These are phyloP conservation scores for Ceramica pisi DNA, from an alignment of 2,888 invertebrate species.

Conservation along the genomic window DNA sequence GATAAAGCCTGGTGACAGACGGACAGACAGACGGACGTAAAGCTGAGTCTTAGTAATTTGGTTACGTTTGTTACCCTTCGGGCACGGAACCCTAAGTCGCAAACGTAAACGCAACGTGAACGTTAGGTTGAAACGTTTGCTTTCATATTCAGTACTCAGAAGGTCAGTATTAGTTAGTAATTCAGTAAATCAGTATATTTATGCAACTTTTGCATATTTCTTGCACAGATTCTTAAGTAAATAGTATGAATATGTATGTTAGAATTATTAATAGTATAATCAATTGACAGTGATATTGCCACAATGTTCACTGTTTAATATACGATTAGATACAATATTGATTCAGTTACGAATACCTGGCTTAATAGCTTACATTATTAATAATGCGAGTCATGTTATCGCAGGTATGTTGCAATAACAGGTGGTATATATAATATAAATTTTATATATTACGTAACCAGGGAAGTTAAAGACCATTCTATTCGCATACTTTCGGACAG, in stretches of 20 bases:
- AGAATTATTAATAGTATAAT: background rate
- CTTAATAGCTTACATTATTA: constrained; percentile 14
- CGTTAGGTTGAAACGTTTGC: too few relatives aligned
- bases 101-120: too few relatives aligned
- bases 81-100: too few relatives aligned
- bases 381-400: background rate
- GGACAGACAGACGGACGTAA: too few relatives aligned
- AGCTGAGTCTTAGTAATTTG: too few relatives aligned
- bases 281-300: background rate
- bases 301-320: background rate
- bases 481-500: too few relatives aligned
- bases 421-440: background rate
- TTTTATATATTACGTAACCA: too few relatives aligned
- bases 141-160: too few relatives aligned
- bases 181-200: background rate
- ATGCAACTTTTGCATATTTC: background rate
- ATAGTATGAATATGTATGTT: background rate
- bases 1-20: too few relatives aligned
- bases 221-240: background rate
- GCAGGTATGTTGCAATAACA: background rate
- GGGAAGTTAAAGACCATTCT: too few relatives aligned
- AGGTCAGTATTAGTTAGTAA: too few relatives aligned
- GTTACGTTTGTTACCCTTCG: too few relatives aligned
- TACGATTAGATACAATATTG: constrained; percentile 6
- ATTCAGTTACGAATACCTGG: constrained; percentile 10